phyloP scores from a whole-genome alignment of 1,140 invertebrate species.

The Acromyrmex echinatior region DNA sequence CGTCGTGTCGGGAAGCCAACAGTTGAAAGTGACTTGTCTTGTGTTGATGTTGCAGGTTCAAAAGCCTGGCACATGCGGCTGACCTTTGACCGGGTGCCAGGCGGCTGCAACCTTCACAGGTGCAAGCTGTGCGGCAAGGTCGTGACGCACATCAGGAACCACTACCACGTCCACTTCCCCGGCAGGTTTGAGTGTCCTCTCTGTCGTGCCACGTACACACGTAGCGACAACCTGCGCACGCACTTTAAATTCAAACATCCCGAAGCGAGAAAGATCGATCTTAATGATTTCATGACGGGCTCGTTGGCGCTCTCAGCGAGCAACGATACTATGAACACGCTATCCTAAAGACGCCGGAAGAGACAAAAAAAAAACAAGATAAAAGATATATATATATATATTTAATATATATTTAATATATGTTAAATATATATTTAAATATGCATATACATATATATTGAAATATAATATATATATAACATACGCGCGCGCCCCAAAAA shows the following conservation, averaged over 20 bases:
- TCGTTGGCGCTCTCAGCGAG: slow-evolving; percentile 87
- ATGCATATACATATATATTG: too few species aligned
- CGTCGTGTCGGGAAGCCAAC: slow-evolving; percentile 80
- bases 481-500: too few species aligned
- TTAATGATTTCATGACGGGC: slow-evolving; percentile 85
- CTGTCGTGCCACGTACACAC: slow-evolving; percentile 94
- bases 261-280: slow-evolving; percentile 94
- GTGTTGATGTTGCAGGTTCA: slow-evolving; percentile 93
- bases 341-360: slow-evolving; percentile 82
- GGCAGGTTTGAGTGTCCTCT: slow-evolving; percentile 95
- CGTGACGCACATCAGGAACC: slow-evolving; percentile 96
- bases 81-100: slow-evolving; percentile 95
- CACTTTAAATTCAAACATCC: slow-evolving; percentile 96
- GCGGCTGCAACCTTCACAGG: slow-evolving; percentile 95
- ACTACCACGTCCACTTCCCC: slow-evolving; percentile 96
- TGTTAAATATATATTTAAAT: too few species aligned
- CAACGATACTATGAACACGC: slow-evolving; percentile 87
- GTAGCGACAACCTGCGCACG: slow-evolving; percentile 95
- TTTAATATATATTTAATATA: not conserved
- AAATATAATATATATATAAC: too few species aligned
- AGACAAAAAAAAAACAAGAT: slow-evolving; percentile 3
- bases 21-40: slow-evolving; percentile 88
- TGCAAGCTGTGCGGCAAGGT: slow-evolving; percentile 96
- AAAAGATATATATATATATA: slow-evolving; percentile 21
- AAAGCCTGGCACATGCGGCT: slow-evolving; percentile 97